Conservation (phyloP, 2,113 vertebrate species). For the Ictalurus punctatus region DNA sequence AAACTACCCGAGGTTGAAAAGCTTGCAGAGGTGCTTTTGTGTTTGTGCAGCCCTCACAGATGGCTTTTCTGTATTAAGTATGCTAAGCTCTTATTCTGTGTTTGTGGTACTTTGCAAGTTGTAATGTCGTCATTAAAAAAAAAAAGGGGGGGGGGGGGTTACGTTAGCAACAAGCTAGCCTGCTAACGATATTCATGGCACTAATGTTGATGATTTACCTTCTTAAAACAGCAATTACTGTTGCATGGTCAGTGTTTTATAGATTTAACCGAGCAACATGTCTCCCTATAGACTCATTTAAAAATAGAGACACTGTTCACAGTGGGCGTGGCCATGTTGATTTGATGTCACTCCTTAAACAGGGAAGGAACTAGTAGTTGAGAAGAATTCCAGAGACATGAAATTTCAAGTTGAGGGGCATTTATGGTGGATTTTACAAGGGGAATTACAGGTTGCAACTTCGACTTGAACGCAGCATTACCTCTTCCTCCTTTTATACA, state of each 20-base stretch:
- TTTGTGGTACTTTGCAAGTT: background rate
- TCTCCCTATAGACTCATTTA: background rate
- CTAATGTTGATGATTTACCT: background rate
- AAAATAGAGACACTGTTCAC: background rate
- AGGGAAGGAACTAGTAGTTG: background rate
- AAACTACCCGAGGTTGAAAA: background rate
- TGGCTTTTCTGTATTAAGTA: background rate
- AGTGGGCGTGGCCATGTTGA: background rate
- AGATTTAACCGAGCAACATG: too few relatives aligned
- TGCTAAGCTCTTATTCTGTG: background rate
- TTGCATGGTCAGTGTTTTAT: background rate
- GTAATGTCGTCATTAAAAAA: too few relatives aligned
- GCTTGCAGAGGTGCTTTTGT: background rate
- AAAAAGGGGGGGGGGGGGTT: too few relatives aligned
- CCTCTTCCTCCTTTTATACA: background rate
- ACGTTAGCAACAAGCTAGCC: background rate
- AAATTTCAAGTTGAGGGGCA: background rate
- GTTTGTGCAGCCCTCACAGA: background rate
- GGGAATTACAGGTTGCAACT: background rate
- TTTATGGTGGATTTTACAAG: background rate
- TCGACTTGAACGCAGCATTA: background rate
- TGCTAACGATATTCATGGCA: background rate
- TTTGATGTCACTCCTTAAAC: background rate
- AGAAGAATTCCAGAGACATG: background rate
- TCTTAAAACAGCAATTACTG: background rate